Evolutionary conservation across 2,797 vertebrate genomes (phyloP), one percentile per base, ranked within the genome.

Genomic region (Gastrophryne carolinensis): DNA sequence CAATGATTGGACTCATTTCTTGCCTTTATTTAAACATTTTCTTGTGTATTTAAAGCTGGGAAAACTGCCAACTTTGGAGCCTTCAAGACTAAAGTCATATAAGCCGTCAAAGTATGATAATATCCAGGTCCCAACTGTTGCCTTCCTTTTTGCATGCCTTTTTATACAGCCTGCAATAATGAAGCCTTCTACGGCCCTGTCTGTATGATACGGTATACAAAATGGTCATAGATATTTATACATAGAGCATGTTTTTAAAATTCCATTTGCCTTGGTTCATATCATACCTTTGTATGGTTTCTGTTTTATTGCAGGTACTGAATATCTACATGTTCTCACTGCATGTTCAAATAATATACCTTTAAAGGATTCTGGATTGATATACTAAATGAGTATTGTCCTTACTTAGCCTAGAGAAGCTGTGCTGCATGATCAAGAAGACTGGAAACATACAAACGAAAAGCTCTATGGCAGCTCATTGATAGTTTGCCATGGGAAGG

Each of bases 21-120:
- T 61, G 7, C 32, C 60, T 54, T 77, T 57, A 77, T 71, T 77
- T 77, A 77, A 69, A 76, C 57, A 76, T 70, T 77, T 77, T 75
- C 72, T 76, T 62, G 66, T 77, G 58, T 70, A 64, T 64, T 49
- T 56, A 71, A 54, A 70, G 50, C 74, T 62, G 67, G 74, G 74
- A 71, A 54, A 49, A 35, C 15, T 64, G 66, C 74, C 74, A 77
- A 37, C 32, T 71, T 69, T 47, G 17, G 29, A 70, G 56, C 47
- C 58, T 77, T 70, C 58, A 56, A 70, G 66, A 63, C 74, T 69
- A 52, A 61, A 77, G 23, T 64, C 58, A 70, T 77, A 17, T 37
- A 64, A 69, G 73, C 73, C 65, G 57, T 70, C 73, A 63, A 26
- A 34, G 24, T 50, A 30, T 71, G 66, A 71, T 53, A 56, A 71